Conservation (phyloP, 1,140 invertebrate genomes). For the Atopsyche davidsoni region DNA sequence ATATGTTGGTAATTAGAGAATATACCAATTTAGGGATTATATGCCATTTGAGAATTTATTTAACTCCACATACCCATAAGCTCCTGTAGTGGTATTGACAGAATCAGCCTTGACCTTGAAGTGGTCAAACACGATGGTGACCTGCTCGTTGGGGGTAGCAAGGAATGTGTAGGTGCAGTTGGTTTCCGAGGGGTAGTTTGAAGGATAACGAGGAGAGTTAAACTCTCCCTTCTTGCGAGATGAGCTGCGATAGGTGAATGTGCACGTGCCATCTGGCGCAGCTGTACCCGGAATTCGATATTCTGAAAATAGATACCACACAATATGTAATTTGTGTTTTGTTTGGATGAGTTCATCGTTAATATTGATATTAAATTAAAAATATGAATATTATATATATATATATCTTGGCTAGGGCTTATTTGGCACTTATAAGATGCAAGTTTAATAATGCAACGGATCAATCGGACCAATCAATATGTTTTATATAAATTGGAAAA, state of each 20-base stretch:
- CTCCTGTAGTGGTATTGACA: constrained; percentile 39
- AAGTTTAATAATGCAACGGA: too few relatives aligned
- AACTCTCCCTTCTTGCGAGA: constrained; percentile 83
- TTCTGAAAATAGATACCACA: constrained; percentile 49
- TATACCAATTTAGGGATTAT: too few relatives aligned
- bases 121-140: constrained; percentile 86
- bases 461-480: too few relatives aligned
- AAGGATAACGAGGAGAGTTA: constrained; percentile 92
- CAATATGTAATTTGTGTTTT: too few relatives aligned
- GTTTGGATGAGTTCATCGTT: too few relatives aligned
- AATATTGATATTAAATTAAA: too few relatives aligned
- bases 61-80: constrained; percentile 57
- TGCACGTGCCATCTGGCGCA: constrained; percentile 81
- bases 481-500: too few relatives aligned
- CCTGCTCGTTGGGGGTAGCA: constrained; percentile 81
- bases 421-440: too few relatives aligned
- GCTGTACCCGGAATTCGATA: constrained; percentile 93
- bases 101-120: constrained; percentile 65
- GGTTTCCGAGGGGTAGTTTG: constrained; percentile 88
- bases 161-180: constrained; percentile 89
- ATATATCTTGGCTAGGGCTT: too few relatives aligned
- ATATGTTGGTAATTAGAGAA: too few relatives aligned
- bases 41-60: too few relatives aligned
- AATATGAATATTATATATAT: too few relatives aligned
- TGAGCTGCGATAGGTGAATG: constrained; percentile 84